Evolutionary conservation across 1,140 invertebrate species (phyloP).

Genomic region (Drosophila nasuta): DNA sequence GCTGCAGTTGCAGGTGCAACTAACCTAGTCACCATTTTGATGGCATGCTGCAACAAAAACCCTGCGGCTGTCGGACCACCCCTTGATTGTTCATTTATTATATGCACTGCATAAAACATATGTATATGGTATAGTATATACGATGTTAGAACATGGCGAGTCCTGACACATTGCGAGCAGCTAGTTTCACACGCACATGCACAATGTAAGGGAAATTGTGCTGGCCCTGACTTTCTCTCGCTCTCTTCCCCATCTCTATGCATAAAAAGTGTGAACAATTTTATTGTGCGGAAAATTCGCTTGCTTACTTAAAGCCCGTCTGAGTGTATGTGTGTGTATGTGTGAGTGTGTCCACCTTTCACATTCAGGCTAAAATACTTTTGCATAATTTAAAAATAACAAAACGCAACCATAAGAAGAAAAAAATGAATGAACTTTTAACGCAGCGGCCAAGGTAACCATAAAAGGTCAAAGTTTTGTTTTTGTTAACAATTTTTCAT

Average conservation of each 20-base stretch:
- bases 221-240: neutral
- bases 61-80: neutral
- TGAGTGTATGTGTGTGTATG: conserved; percentile 15
- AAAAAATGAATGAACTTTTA: conserved; percentile 19
- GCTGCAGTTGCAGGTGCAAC: neutral
- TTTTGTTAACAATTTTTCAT: conserved; percentile 11
- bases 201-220: neutral
- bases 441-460: conserved; percentile 67
- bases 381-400: conserved; percentile 69
- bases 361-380: conserved; percentile 52
- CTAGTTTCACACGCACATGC: conserved; percentile 32
- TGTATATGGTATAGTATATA: conserved; percentile 1
- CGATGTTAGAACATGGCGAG: neutral
- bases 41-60: neutral
- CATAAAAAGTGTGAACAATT: conserved; percentile 74
- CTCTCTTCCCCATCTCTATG: conserved; percentile 5
- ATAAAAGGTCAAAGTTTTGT: conserved; percentile 53
- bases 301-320: conserved; percentile 38
- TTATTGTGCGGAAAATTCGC: conserved; percentile 76
- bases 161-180: conserved; percentile 9
- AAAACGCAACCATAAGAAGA: neutral
- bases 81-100: conserved; percentile 15
- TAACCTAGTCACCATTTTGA: neutral
- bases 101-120: conserved; percentile 21
- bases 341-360: conserved; percentile 25